Conservation (phyloP, 2,797 vertebrate species). For the Numenius phaeopus region DNA sequence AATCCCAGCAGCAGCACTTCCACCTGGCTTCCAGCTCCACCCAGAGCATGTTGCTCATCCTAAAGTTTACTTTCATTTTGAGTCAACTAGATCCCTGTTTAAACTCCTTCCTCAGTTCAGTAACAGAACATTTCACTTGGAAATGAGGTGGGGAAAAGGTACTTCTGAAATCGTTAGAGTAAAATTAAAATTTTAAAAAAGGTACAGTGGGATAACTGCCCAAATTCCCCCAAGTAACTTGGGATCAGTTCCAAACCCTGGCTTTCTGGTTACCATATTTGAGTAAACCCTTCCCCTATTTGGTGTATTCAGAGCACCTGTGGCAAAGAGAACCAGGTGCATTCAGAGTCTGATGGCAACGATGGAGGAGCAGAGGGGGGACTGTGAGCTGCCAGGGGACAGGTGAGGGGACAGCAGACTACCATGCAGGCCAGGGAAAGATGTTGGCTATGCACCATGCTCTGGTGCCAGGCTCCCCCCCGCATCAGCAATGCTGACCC, state of each 20-base stretch:
- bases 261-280: constrained; percentile 20
- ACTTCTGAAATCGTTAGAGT: constrained; percentile 12
- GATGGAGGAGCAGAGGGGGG: rapidly evolving
- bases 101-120: background rate
- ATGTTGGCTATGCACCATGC: rapidly evolving
- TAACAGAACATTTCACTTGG: constrained; percentile 17
- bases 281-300: constrained; percentile 5
- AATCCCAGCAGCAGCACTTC: background rate
- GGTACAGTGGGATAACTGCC: constrained; percentile 11
- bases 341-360: background rate
- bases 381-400: background rate
- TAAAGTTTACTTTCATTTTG: background rate
- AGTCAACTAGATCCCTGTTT: background rate
- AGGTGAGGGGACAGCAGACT: background rate
- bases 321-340: background rate
- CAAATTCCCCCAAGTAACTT: constrained; percentile 29
- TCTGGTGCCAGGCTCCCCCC: background rate
- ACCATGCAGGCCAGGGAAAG: rapidly evolving
- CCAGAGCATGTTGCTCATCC: background rate
- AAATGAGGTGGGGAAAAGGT: constrained; percentile 33
- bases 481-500: background rate
- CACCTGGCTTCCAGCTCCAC: background rate
- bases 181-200: constrained; percentile 42
- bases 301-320: background rate
- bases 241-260: constrained; percentile 36